A percentile compares a stretch with the other conserved stretches of the same genome.
These are phyloP conservation scores for Drosophila pallidifrons DNA, from an alignment of 1,140 invertebrate species.

Conservation along the genomic window DNA sequence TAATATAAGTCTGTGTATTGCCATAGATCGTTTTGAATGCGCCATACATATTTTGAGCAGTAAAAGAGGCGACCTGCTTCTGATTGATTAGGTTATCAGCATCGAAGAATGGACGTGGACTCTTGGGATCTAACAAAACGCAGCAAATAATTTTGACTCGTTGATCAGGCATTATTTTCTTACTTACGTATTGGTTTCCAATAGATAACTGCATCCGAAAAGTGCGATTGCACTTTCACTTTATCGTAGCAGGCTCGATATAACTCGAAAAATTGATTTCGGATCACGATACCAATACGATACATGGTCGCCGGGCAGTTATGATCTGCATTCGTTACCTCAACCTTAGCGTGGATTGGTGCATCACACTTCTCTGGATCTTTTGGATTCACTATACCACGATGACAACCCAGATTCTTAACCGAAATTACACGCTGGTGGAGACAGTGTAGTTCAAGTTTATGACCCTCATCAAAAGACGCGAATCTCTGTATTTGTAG, in stretches of 20 bases:
- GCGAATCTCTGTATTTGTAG: background rate
- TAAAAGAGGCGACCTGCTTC: background rate
- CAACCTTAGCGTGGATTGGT: background rate
- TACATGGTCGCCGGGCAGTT: conserved; percentile 21
- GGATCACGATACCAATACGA: conserved; percentile 9
- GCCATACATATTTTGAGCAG: background rate
- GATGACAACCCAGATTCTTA: background rate
- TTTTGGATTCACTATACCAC: background rate
- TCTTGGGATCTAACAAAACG: conserved; percentile 9
- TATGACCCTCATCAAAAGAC: background rate
- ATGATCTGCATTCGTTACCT: background rate
- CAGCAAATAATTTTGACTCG: background rate
- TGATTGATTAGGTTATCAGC: conserved; percentile 6
- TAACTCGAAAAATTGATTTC: conserved; percentile 19
- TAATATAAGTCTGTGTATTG: conserved; percentile 1
- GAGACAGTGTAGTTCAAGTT: background rate
- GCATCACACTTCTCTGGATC: background rate
- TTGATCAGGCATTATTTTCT: background rate
- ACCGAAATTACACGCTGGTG: too few relatives aligned
- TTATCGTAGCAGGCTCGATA: conserved; percentile 25
- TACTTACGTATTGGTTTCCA: conserved; percentile 13
- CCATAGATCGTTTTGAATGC: conserved; percentile 9
- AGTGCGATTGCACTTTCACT: background rate
- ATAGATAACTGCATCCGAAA: conserved; percentile 13
- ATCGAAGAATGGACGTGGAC: background rate